These are phyloP conservation scores for Pteropus alecto DNA, from an alignment of 2,113 vertebrate genomes.

Conservation along the genomic window DNA sequence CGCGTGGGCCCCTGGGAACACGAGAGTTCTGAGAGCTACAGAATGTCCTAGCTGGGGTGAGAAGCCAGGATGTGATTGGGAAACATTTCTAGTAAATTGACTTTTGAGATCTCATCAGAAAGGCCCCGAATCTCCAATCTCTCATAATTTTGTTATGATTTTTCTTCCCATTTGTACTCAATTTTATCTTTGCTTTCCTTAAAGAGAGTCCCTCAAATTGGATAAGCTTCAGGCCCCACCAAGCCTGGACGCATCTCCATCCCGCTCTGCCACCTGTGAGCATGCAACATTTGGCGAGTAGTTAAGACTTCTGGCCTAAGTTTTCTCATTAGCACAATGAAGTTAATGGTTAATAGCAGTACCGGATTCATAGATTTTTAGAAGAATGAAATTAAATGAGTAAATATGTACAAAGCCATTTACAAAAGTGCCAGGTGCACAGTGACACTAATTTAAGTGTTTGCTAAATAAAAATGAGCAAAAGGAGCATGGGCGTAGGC, in stretches of 20 bases:
- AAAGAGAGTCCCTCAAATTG: not conserved
- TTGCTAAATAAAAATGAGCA: not conserved
- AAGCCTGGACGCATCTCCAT: not conserved
- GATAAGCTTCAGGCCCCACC: not conserved
- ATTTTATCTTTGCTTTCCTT: not conserved
- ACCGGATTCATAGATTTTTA: not conserved
- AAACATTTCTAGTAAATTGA: not conserved
- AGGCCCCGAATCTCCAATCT: not conserved
- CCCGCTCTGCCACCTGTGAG: no score
- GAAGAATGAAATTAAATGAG: not conserved
- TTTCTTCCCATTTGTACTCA: not conserved
- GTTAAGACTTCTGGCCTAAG: not conserved
- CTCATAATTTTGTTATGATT: not conserved
- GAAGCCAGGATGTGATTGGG: not conserved
- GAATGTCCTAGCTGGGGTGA: not conserved
- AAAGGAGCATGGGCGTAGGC: not conserved
- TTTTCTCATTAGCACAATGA: not conserved
- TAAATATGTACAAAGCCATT: not conserved
- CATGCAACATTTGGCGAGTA: no score
- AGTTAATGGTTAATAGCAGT: no score
- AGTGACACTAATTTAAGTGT: not conserved
- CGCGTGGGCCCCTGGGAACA: no score
- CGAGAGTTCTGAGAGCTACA: not conserved
- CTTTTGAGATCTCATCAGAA: not conserved
- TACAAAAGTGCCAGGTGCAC: not conserved